Base-by-base conservation (phyloP, 92 coral and sea anemone species). In the Diadumene lineata region DNA sequence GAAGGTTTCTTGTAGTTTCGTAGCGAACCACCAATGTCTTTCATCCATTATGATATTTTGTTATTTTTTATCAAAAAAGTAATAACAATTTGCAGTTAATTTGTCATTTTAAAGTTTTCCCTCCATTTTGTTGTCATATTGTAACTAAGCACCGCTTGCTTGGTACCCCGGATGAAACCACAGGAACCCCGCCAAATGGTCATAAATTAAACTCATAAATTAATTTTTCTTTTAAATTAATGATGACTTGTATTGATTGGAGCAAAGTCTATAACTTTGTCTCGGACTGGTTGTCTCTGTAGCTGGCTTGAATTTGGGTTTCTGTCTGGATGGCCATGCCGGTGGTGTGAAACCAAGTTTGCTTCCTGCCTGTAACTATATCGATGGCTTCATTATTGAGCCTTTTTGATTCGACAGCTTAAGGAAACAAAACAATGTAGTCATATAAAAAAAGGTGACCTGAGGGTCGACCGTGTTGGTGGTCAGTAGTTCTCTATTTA, bases 1-100 rank as follows among this genome's bases (percentile, higher is more conserved):
- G 84, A 96, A 96, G 0, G 99, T 96, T 85, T 96, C 99, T 68
- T 96, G 99, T 57, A 96, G 85, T 81, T 96, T 96, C 34, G 99
- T 96, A 65, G 99, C 99, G 67, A 96, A 96, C 99, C 99, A 96
- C 99, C 99, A 96, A 56, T 96, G 99, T 65, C 99, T 84, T 79
- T 96, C 99, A 51, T 96, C 99, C 98, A 93, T 93, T 28, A 64
- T 84, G 76, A 24, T 67, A 15, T 65, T 38, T 17, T 26, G 38
- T 26, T 32, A n/a, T 57, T 62, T 17, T 31, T 18, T 51, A 22
- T 29, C 1, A 53, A 31, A 51, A 3, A 18, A 22, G 17, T 16
- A 55, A 29, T 19, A 23, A 64, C 66, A 72, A 51, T 66, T 63
- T 38, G 32, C 64, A 32, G 25, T 1, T 38, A 7, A 22, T 58